phyloP scores from a whole-genome alignment of 2,888 invertebrate genomes.

The Lobophora halterata region DNA sequence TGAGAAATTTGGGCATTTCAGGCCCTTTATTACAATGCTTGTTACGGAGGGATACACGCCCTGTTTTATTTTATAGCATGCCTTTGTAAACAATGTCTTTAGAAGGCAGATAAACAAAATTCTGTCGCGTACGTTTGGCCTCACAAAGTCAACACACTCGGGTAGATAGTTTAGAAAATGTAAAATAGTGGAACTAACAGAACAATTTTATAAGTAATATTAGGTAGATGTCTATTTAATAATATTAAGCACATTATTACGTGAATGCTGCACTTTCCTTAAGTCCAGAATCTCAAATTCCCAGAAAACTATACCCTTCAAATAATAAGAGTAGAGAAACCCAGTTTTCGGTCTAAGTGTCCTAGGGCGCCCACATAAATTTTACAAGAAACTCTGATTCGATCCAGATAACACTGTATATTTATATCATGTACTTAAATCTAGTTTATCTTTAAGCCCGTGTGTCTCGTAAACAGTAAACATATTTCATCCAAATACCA shows the following conservation, averaged over 20 bases:
- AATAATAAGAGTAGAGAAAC: too few relatives aligned
- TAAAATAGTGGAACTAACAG: not conserved
- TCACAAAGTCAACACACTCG: slow-evolving; percentile 44
- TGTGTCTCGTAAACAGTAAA: slow-evolving; percentile 16
- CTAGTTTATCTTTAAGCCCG: not conserved
- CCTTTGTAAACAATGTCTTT: slow-evolving; percentile 64
- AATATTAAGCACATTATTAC: too few relatives aligned
- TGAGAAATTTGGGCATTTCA: slow-evolving; percentile 4
- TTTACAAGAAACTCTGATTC: too few relatives aligned
- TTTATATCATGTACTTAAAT: too few relatives aligned
- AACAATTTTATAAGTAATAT: too few relatives aligned
- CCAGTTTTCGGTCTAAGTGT: too few relatives aligned
- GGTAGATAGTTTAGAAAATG: slow-evolving; percentile 10
- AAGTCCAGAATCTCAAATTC: too few relatives aligned
- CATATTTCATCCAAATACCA: slow-evolving; percentile 27
- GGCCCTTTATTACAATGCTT: slow-evolving; percentile 36
- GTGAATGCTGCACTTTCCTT: too few relatives aligned
- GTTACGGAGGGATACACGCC: slow-evolving; percentile 43
- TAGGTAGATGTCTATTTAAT: too few relatives aligned
- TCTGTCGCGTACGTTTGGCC: slow-evolving; percentile 44
- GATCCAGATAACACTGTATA: too few relatives aligned
- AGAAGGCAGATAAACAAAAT: slow-evolving; percentile 61
- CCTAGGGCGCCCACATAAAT: too few relatives aligned
- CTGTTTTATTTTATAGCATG: slow-evolving; percentile 57
- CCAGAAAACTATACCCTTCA: too few relatives aligned